These are phyloP conservation scores for Gymnothorax javanicus DNA, from an alignment of 2,797 vertebrate genomes.

Conservation along the genomic window DNA sequence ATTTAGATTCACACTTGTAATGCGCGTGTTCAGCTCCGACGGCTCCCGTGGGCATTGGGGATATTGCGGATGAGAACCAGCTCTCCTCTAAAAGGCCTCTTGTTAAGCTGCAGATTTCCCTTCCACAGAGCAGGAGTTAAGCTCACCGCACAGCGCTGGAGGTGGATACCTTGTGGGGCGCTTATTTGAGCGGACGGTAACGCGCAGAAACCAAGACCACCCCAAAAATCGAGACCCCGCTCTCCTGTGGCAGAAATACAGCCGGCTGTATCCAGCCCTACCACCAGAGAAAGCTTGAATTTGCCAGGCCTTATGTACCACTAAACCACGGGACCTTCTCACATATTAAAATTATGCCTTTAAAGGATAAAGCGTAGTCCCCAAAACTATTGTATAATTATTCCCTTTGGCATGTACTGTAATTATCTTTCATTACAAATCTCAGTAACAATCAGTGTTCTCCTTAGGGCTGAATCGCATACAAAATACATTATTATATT, in stretches of 20 bases:
- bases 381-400: background rate
- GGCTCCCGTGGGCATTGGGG: background rate
- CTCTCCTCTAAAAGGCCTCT: background rate
- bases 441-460: background rate
- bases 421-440: conserved; percentile 2
- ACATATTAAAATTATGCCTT: background rate
- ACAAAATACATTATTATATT: background rate
- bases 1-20: background rate
- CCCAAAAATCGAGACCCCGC: background rate
- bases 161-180: background rate
- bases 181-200: background rate
- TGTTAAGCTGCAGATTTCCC: background rate
- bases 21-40: background rate
- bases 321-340: background rate
- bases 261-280: background rate
- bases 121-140: background rate
- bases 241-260: background rate
- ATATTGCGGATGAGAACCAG: background rate
- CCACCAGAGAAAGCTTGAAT: background rate
- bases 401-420: background rate
- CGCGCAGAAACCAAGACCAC: background rate
- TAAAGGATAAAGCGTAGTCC: background rate
- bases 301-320: background rate
- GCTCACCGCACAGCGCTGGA: background rate
- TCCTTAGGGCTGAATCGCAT: conserved; percentile 7